Base-by-base conservation (phyloP, 2,113 vertebrate species). In the Balaenoptera acutorostrata region DNA sequence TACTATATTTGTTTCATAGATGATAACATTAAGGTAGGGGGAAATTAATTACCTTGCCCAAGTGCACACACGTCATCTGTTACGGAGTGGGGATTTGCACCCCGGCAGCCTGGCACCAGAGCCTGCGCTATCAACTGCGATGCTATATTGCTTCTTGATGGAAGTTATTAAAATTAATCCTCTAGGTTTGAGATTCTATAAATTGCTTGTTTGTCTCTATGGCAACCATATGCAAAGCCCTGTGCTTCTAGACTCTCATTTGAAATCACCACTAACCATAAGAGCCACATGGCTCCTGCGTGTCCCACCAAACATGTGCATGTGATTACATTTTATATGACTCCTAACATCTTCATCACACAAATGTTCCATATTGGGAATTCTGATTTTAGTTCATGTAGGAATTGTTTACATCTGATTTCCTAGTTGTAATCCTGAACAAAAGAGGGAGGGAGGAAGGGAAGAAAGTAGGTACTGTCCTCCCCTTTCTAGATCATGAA, bases 201-300 rank as follows among this genome's bases (percentile, higher is more conserved):
- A 88, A 86, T 66, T 66, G 87, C 78, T 61, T 82, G 29, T 75
- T 88, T 89, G 52, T 97, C n/a, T 96, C 86, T 52, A 83, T 82
- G 61, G 77, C 41, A 94, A 94, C 88, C 52, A 31, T 57, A 55
- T 41, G 81, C 6, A 88, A 71, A 93, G 66, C 46, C 25, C 33
- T 78, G 25, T 68, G 78, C 25, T 94, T 93, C 55, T 25, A 23
- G 71, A 89, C 36, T 39, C 29, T 75, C 33, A 33, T 71, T 77
- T 90, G 74, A 92, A 94, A 95, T 92, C 39, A 44, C 57, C 39
- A 11, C 36, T 85, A 75, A 77, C 80, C 61, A 3, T 44, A 52
- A 61, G 95, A 64, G 72, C 90, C 64, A 8, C 82, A 64, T 27
- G 83, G 59, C 96, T 95, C 88, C 95, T 82, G 39, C 15, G 4